Evolutionary conservation across 2,797 vertebrate species (phyloP), one percentile per base, ranked within the genome.

Genomic region (Dryobates pubescens): DNA sequence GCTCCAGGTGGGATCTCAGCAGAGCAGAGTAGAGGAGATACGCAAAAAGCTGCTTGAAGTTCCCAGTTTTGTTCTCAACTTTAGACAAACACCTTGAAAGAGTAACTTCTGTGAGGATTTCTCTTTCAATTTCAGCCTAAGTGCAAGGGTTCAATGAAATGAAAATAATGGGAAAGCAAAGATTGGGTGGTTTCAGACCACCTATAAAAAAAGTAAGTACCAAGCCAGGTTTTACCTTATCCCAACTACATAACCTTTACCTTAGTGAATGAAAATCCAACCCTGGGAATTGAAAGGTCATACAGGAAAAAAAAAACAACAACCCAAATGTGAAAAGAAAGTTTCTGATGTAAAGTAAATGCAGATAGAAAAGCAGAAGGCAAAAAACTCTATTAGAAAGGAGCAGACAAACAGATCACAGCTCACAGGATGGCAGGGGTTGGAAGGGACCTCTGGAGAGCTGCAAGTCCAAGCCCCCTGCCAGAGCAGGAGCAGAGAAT

Each of bases 121-220:
- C 36, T 62, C 13, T 72, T 93, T 84, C 63, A 86, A 72, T 14
- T 82, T 83, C 47, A 84, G 61, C 47, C 47, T 73, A 67, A 68
- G 0, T 3, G 53, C 8, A 82, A 76, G 24, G 30, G 61, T 57
- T 79, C 26, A 77, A 76, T 14, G 32, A 74, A 77, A n/a, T 10
- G 12, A 82, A 91, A 93, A 67, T 22, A 53, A 73, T 30, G 17
- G 24, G 30, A 27, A 86, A 82, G 30, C 6, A 84, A 92, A 86
- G 11, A 54, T 30, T 57, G 23, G n/a, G 13, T 24, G 45, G 26
- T 74, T 86, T 94, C 19, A 59, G 43, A 12, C 11, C 79, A 67
- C 6, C 8, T 68, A 49, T 34, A 49, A 81, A 80, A 85, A 29
- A 17, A 43, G 73, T 14, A 49, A 51, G 4, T 13, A 90, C 8